Conservation (phyloP, 53 echinoderm and acorn worm genomes). For the Holothuria scabra region DNA sequence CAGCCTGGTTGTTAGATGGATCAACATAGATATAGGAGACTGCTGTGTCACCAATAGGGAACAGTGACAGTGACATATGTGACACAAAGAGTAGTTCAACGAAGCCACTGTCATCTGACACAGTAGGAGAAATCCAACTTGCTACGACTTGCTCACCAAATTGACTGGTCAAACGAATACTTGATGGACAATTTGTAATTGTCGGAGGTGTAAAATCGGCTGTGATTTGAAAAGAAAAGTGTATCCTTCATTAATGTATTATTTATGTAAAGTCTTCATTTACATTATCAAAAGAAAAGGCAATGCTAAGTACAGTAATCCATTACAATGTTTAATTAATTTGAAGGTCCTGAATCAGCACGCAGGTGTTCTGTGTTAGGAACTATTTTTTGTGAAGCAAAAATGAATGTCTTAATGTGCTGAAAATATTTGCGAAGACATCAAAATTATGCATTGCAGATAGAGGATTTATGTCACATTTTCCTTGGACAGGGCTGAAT, state of each 20-base stretch:
- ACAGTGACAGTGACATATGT: conserved; percentile 50
- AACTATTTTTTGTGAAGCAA: too few species aligned
- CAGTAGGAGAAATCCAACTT: conserved; percentile 57
- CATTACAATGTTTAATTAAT: too few species aligned
- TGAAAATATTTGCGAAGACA: too few species aligned
- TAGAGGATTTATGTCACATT: too few species aligned
- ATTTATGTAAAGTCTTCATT: too few species aligned
- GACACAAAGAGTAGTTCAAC: conserved; percentile 42
- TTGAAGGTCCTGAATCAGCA: too few species aligned
- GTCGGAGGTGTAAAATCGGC: conserved; percentile 54
- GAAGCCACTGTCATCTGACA: conserved; percentile 53
- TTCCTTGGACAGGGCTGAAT: too few species aligned
- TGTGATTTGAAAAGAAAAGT: background rate
- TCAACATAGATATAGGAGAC: conserved; percentile 62
- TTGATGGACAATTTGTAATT: conserved; percentile 53
- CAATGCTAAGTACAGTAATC: too few species aligned
- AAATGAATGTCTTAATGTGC: too few species aligned
- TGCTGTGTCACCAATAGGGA: conserved; percentile 49
- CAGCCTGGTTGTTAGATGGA: conserved; percentile 34
- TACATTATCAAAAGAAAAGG: too few species aligned
- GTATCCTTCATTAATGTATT: background rate
- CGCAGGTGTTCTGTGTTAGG: too few species aligned
- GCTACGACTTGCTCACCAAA: conserved; percentile 21
- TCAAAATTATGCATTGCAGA: too few species aligned
- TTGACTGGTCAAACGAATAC: conserved; percentile 29